Base-by-base conservation (phyloP, 2,113 vertebrate genomes). In the Tupaia tana region DNA sequence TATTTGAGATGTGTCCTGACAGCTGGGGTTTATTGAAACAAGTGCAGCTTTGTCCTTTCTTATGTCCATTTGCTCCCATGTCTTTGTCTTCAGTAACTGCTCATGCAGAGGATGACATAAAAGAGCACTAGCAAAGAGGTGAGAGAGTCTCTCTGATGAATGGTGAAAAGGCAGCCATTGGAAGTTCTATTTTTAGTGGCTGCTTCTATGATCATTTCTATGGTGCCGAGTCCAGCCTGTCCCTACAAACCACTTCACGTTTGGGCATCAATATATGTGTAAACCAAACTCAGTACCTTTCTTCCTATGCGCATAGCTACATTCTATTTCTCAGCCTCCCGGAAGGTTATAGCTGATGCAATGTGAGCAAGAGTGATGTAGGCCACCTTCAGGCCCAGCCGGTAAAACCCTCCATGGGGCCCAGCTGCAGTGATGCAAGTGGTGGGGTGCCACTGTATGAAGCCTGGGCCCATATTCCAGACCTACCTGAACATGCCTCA, bases 1-100 rank as follows among this genome's bases (percentile, higher is more conserved):
- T 77, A 52, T 85, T 43, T 61, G 63, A 94, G 86, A 71, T 14
- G 52, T 52, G 12, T 81, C 86, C 73, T 79, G 85, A 90, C 90
- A 95, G 88, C 80, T 85, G 88, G 73, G 77, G 31, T 71, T 89
- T 84, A 64, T 19, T 29, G 70, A 22, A 78, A 84, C 82, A 86
- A 67, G 43, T 16, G 7, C 12, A 24, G 56, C 54, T 96, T 95
- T 94, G 81, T 82, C 86, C 79, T 77, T 43, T 87, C 91, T 79
- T 64, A 52, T 24, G 43, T 74, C 43, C 56, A 73, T 54, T 89
- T 82, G 56, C 79, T 58, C 63, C 43, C 10, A 0, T 34, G 64
- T 25, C 13, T 82, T 82, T 93, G 84, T 85, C 63, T 27, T 61
- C 59, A 70, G 79, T 20, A 79, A 56, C 34, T 89, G 59, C 31